Evolutionary conservation across 2,797 vertebrate genomes (phyloP).

Genomic region (Helarctos malayanus): DNA sequence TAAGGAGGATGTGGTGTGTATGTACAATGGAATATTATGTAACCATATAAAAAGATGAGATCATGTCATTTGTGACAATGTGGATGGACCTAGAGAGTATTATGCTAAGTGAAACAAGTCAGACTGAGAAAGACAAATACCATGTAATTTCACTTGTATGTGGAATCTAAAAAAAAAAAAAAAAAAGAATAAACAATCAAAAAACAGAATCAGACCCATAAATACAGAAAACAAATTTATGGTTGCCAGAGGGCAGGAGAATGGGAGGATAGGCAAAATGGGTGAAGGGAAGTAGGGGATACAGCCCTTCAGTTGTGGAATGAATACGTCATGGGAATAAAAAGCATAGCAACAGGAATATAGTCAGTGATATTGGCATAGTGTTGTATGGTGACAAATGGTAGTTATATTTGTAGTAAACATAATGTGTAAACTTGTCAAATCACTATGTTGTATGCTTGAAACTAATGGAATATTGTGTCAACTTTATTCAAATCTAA

Average conservation of each 20-base stretch:
- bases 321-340: too few species aligned
- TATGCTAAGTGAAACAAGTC: not conserved
- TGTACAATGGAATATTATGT: not conserved
- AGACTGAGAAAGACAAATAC: not conserved
- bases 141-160: not conserved
- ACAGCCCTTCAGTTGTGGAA: not conserved
- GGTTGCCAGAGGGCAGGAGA: not conserved
- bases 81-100: not conserved
- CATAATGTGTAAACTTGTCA: too few species aligned
- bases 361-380: too few species aligned
- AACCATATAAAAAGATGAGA: not conserved
- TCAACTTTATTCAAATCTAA: too few species aligned
- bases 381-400: too few species aligned
- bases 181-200: not conserved
- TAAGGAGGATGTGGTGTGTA: not conserved
- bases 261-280: not conserved
- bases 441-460: too few species aligned
- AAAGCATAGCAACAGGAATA: too few species aligned
- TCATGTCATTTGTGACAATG: not conserved
- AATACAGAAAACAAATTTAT: not conserved
- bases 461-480: too few species aligned
- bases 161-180: not conserved
- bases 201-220: not conserved
- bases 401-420: too few species aligned
- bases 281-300: not conserved